A percentile compares a stretch with the other conserved stretches of the same genome.
Conservation (phyloP, 2,113 vertebrate genomes). For the Clarias gariepinus region DNA sequence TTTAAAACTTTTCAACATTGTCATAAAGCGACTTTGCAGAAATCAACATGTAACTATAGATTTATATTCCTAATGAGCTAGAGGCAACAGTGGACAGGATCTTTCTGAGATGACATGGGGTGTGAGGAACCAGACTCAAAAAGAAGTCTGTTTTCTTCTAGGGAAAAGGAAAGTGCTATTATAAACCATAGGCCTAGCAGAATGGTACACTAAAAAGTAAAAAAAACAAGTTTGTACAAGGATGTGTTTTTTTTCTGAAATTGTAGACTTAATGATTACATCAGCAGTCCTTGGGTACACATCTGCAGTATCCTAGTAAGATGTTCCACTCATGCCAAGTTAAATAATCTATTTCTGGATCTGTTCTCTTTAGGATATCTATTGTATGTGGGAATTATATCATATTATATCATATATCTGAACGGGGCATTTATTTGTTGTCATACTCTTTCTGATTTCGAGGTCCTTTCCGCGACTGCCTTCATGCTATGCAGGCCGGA, state of each 20-base stretch:
- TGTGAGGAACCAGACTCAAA: neutral
- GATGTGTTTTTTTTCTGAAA: neutral
- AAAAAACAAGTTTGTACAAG: neutral
- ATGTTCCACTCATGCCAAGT: neutral
- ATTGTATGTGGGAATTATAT: neutral
- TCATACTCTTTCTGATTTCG: conserved; percentile 52
- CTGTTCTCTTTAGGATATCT: neutral
- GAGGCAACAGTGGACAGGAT: neutral
- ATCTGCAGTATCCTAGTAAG: neutral
- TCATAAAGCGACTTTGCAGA: neutral
- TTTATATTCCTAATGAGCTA: neutral
- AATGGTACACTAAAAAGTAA: neutral
- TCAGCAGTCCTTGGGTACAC: neutral
- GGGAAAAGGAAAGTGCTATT: too few relatives aligned
- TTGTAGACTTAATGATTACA: neutral
- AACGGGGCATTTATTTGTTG: neutral
- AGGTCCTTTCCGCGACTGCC: conserved; percentile 95
- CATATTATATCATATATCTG: neutral
- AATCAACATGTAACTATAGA: neutral
- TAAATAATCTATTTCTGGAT: neutral
- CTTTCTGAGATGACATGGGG: neutral
- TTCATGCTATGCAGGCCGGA: conserved; percentile 87
- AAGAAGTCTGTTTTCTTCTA: neutral
- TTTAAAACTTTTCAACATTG: neutral
- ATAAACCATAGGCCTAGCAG: neutral